A percentile compares a stretch with the other conserved stretches of the same genome.
phyloP scores from a whole-genome alignment of 2,797 vertebrate species.

The Erpetoichthys calabaricus region DNA sequence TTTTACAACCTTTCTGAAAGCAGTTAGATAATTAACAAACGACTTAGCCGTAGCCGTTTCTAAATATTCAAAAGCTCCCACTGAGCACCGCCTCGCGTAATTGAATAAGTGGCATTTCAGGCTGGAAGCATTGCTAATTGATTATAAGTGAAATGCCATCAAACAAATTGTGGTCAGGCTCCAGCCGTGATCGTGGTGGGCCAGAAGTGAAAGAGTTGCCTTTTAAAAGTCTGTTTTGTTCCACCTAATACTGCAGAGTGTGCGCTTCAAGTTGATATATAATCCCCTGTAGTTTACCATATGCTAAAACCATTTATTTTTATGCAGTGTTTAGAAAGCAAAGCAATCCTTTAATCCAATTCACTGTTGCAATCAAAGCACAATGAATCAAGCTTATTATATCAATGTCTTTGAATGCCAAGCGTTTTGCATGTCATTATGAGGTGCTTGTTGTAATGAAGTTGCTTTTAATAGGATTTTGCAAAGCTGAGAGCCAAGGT shows the following conservation, averaged over 20 bases:
- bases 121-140: too few species aligned
- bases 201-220: too few species aligned
- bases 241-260: constrained; percentile 20
- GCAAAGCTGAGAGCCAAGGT: constrained; percentile 34
- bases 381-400: constrained; percentile 44
- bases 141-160: too few species aligned
- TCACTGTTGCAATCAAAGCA: constrained; percentile 45
- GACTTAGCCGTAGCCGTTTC: too few species aligned
- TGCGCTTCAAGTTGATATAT: constrained; percentile 23
- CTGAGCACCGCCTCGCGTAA: too few species aligned
- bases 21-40: too few species aligned
- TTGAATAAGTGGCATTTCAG: too few species aligned
- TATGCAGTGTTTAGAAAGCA: constrained; percentile 27
- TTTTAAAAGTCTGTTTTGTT: too few species aligned
- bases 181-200: too few species aligned
- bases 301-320: constrained; percentile 35
- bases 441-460: constrained; percentile 32
- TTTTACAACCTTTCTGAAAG: too few species aligned
- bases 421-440: constrained; percentile 42
- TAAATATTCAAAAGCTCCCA: too few species aligned
- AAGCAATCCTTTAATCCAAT: constrained; percentile 53
- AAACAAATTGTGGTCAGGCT: too few species aligned
- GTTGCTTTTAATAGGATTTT: constrained; percentile 51
- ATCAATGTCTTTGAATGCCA: constrained; percentile 23
- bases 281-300: constrained; percentile 21